A percentile compares a stretch with the other conserved stretches of the same genome.
Conservation (phyloP, 2,113 vertebrate species). For the Esox niger region DNA sequence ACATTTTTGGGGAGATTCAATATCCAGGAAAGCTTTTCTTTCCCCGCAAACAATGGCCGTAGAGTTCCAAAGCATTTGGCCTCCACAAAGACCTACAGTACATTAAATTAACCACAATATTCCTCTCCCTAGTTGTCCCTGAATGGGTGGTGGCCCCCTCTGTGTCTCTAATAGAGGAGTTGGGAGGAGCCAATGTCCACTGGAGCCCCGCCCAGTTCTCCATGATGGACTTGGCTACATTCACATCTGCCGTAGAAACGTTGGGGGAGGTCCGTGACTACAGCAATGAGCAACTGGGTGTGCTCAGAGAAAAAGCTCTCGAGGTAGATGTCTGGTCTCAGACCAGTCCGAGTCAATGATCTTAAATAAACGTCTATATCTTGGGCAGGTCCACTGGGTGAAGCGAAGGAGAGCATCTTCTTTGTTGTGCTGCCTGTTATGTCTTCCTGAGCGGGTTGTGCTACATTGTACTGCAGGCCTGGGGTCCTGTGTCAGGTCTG, state of each 20-base stretch:
- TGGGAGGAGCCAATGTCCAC: background rate
- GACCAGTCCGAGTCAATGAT: no score
- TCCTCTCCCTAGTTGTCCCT: background rate
- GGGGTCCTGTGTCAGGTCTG: slow-evolving; percentile 42
- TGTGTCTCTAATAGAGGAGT: background rate
- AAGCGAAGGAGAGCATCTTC: no score
- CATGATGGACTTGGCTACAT: background rate
- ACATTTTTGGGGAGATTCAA: no score
- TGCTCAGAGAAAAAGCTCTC: background rate
- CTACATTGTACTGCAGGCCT: slow-evolving; percentile 43
- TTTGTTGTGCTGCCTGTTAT: no score
- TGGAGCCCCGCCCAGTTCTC: slow-evolving; percentile 1
- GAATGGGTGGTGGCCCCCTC: background rate
- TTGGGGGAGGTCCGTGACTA: background rate
- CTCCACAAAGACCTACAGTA: no score
- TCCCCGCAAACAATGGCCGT: no score
- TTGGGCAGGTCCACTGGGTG: no score
- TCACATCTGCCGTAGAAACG: background rate
- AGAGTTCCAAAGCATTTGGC: no score
- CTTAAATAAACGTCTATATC: no score
- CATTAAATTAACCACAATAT: background rate
- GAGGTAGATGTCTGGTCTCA: background rate
- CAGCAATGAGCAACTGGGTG: background rate
- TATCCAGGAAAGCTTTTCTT: no score
- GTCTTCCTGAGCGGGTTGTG: background rate